Evolutionary conservation across 2,797 vertebrate genomes (phyloP).

Genomic region (Periparus ater): DNA sequence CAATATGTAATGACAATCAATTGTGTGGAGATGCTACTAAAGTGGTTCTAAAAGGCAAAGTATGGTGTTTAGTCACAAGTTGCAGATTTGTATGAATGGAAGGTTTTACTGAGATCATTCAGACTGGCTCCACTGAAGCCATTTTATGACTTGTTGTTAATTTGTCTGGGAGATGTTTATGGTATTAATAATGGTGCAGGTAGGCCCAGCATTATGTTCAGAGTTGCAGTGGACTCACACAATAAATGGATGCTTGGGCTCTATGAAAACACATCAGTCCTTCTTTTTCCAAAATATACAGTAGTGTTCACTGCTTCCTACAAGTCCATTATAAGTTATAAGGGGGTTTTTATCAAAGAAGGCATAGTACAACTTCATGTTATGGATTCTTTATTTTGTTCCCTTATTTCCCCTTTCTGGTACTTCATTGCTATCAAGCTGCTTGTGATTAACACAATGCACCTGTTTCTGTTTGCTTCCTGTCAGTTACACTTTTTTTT

Average conservation of each 20-base stretch:
- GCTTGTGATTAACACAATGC: not conserved
- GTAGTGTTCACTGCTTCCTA: not conserved
- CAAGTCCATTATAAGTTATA: not conserved
- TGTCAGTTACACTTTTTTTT: not conserved
- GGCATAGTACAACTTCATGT: not conserved
- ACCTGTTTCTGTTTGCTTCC: not conserved
- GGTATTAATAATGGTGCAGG: not conserved
- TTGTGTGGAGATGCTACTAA: not conserved
- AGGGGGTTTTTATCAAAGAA: not conserved
- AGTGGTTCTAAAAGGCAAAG: not conserved
- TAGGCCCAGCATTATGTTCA: not conserved
- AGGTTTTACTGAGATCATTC: not conserved
- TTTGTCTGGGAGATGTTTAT: not conserved
- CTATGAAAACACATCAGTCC: not conserved
- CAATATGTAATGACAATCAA: accelerated
- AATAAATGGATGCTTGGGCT: not conserved
- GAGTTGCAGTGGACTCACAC: not conserved
- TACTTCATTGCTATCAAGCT: not conserved
- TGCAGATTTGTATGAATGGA: not conserved
- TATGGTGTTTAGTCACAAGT: not conserved
- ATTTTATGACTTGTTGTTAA: not conserved
- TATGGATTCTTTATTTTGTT: not conserved
- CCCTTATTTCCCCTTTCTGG: not conserved
- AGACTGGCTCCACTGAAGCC: not conserved
- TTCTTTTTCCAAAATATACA: not conserved